phyloP scores from a whole-genome alignment of 2,888 invertebrate species.

The Drosophila pullipes region DNA sequence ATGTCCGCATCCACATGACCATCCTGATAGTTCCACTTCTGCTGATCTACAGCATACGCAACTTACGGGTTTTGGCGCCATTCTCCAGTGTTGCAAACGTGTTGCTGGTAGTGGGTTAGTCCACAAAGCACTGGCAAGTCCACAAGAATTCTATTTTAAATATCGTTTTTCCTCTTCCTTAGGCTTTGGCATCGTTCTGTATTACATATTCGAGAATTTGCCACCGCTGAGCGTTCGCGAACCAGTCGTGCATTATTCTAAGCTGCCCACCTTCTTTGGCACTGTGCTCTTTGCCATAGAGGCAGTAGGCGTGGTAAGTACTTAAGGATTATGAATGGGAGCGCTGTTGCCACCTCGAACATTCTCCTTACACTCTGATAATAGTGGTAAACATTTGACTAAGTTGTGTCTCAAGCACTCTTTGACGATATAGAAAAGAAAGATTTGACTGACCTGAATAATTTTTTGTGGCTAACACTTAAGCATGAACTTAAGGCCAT shows the following conservation, averaged over 20 bases:
- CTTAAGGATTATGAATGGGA: rapidly evolving
- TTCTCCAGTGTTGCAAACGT: conserved; percentile 97
- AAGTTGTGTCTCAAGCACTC: neutral
- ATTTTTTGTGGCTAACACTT: neutral
- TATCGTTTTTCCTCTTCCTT: neutral
- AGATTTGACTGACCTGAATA: neutral
- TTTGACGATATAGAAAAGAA: neutral
- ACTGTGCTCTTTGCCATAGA: conserved; percentile 97
- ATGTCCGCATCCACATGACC: conserved; percentile 86
- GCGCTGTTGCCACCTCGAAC: too few species aligned
- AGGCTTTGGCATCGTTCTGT: conserved; percentile 92
- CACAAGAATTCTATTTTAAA: neutral
- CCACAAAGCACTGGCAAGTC: too few species aligned
- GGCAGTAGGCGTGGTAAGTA: conserved; percentile 92
- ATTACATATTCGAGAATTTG: conserved; percentile 91
- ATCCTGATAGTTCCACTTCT: conserved; percentile 90
- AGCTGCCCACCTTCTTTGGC: conserved; percentile 95
- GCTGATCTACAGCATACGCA: conserved; percentile 90
- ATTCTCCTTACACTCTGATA: too few species aligned
- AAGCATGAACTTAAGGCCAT: neutral
- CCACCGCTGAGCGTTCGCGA: conserved; percentile 86
- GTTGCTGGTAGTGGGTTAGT: conserved; percentile 89
- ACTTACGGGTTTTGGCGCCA: conserved; percentile 94
- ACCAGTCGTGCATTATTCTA: conserved; percentile 86
- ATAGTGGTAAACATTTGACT: too few species aligned